Conservation (phyloP, 2,888 invertebrate genomes). For the Luperina testacea region DNA sequence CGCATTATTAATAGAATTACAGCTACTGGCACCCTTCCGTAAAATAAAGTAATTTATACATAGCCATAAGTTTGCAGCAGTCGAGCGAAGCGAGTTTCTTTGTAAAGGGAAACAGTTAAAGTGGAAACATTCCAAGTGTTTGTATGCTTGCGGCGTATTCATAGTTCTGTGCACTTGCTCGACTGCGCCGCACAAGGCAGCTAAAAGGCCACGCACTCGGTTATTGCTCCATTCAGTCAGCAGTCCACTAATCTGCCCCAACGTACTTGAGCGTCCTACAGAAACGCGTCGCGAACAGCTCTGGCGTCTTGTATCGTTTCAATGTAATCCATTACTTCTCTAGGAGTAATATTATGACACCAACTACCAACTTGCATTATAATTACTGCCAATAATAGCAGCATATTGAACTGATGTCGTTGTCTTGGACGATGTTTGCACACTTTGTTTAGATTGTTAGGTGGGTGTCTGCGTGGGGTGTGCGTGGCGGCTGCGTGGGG, state of each 20-base stretch:
- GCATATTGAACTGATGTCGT: slow-evolving; percentile 23
- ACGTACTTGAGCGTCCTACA: slow-evolving; percentile 2
- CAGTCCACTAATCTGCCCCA: slow-evolving; percentile 6
- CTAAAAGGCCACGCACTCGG: slow-evolving; percentile 18
- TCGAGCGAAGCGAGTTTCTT: background rate
- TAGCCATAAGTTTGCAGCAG: slow-evolving; percentile 12
- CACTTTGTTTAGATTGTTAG: slow-evolving; percentile 25
- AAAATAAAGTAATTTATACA: slow-evolving; percentile 15
- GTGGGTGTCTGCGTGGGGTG: background rate
- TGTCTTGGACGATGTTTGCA: slow-evolving; percentile 27
- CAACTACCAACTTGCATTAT: slow-evolving; percentile 9
- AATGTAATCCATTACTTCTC: background rate
- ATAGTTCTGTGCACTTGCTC: background rate
- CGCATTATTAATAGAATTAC: slow-evolving; percentile 24
- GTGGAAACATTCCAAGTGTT: background rate
- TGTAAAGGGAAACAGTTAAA: background rate
- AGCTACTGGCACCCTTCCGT: slow-evolving; percentile 27
- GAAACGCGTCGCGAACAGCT: background rate
- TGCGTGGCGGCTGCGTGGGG: background rate
- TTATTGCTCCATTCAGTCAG: slow-evolving; percentile 33
- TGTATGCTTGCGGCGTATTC: background rate
- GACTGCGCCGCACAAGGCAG: slow-evolving; percentile 10
- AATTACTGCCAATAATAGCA: background rate
- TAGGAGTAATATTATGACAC: background rate
- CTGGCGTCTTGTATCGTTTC: background rate